These are phyloP conservation scores for Syrmaticus mikado DNA, from an alignment of 2,113 vertebrate species.

Conservation along the genomic window DNA sequence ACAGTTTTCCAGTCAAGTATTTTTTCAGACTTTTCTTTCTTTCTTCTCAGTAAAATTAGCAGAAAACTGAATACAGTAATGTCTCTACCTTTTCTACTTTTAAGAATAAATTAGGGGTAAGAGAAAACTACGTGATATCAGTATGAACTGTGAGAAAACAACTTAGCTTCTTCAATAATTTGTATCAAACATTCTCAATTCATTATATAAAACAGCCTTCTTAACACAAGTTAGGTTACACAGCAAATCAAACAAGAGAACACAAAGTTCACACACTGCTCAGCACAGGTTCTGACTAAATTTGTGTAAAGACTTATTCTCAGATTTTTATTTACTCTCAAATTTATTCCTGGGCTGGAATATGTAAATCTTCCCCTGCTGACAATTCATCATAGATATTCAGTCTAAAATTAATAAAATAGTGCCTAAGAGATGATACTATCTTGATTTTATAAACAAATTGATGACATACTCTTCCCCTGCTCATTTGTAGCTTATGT, in stretches of 20 bases:
- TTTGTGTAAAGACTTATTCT: background rate
- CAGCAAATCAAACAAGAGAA: background rate
- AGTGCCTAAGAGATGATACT: background rate
- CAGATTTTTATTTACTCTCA: background rate
- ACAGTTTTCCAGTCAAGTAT: constrained; percentile 32
- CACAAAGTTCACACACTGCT: background rate
- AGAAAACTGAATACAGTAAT: background rate
- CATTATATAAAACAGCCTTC: background rate
- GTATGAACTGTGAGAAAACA: background rate
- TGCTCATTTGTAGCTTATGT: background rate
- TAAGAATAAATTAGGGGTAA: background rate
- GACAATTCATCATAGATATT: background rate
- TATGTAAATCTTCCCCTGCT: background rate
- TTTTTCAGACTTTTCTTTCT: constrained; percentile 11
- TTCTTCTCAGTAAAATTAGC: constrained; percentile 13
- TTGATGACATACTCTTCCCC: background rate
- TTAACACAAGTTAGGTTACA: background rate
- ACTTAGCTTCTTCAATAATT: background rate
- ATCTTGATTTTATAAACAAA: background rate
- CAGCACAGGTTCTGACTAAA: background rate
- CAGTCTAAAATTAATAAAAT: constrained; percentile 1
- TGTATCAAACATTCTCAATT: background rate
- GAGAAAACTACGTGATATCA: background rate
- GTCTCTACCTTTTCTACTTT: background rate
- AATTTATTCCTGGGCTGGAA: background rate